phyloP scores from a whole-genome alignment of 2,888 invertebrate species.

The Eledona agricola region DNA sequence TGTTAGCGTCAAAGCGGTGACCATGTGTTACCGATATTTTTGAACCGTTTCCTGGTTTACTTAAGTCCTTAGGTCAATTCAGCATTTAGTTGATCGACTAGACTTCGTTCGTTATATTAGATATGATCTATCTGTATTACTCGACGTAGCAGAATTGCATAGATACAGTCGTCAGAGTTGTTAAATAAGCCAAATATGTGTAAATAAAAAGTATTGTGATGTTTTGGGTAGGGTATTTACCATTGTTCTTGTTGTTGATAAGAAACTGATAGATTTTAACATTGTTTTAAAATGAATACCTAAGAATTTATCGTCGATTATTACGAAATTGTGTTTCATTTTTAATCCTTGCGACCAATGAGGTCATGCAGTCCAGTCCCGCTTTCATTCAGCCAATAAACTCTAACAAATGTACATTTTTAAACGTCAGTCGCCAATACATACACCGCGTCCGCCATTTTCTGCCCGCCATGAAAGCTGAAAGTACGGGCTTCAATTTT shows the following conservation, averaged over 20 bases:
- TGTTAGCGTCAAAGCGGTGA: slow-evolving; percentile 4
- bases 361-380: too few relatives aligned
- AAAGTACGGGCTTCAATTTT: too few relatives aligned
- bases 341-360: slow-evolving; percentile 13
- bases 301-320: slow-evolving; percentile 35
- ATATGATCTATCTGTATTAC: slow-evolving; percentile 28
- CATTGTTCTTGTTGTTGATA: slow-evolving; percentile 42
- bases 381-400: too few relatives aligned
- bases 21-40: slow-evolving; percentile 19
- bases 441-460: too few relatives aligned
- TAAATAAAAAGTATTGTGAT: slow-evolving; percentile 46
- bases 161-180: slow-evolving; percentile 34
- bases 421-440: too few relatives aligned
- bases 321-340: slow-evolving; percentile 30
- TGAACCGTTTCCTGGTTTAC: slow-evolving; percentile 30
- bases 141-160: slow-evolving; percentile 44
- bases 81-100: slow-evolving; percentile 36
- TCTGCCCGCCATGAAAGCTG: too few relatives aligned
- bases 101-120: slow-evolving; percentile 28
- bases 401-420: too few relatives aligned
- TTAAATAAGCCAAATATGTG: slow-evolving; percentile 44
- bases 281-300: slow-evolving; percentile 42
- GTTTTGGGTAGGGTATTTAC: slow-evolving; percentile 44
- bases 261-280: slow-evolving; percentile 41
- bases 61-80: slow-evolving; percentile 37